Percentiles rank a stretch among this genome's conserved stretches.
phyloP scores from a whole-genome alignment of 1,140 invertebrate genomes.

The Lepidurus couesii region DNA sequence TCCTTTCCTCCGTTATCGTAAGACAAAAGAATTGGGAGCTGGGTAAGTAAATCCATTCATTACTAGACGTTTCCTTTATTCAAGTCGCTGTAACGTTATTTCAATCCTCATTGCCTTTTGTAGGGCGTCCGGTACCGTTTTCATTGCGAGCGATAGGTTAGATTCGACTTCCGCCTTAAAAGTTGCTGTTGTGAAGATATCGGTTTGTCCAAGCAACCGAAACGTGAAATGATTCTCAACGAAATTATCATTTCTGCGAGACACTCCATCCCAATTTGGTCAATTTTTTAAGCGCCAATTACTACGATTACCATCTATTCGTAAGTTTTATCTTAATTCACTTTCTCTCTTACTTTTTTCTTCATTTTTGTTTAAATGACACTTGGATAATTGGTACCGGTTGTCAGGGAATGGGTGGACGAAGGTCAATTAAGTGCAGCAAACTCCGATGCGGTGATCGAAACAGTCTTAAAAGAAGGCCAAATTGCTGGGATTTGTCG shows the following conservation, averaged over 20 bases:
- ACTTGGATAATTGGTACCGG: constrained; percentile 39
- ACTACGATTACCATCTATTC: constrained; percentile 87
- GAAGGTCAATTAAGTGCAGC: constrained; percentile 74
- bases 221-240: constrained; percentile 90
- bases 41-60: constrained; percentile 47
- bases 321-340: constrained; percentile 46
- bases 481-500: constrained; percentile 93
- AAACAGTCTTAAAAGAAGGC: constrained; percentile 94
- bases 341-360: too few relatives aligned
- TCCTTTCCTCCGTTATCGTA: constrained; percentile 71
- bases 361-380: background rate
- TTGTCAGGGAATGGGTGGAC: constrained; percentile 79
- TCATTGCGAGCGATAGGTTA: constrained; percentile 74
- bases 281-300: constrained; percentile 93
- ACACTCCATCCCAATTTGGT: constrained; percentile 93
- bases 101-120: constrained; percentile 36
- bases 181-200: constrained; percentile 95
- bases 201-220: constrained; percentile 84
- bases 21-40: constrained; percentile 79
- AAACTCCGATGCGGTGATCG: constrained; percentile 84
- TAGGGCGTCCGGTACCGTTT: constrained; percentile 80
- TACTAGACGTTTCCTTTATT: background rate
- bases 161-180: constrained; percentile 53
- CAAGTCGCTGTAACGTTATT: background rate
- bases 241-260: constrained; percentile 92